phyloP scores from a whole-genome alignment of 2,113 vertebrate genomes.

The Nyctereutes procyonoides region DNA sequence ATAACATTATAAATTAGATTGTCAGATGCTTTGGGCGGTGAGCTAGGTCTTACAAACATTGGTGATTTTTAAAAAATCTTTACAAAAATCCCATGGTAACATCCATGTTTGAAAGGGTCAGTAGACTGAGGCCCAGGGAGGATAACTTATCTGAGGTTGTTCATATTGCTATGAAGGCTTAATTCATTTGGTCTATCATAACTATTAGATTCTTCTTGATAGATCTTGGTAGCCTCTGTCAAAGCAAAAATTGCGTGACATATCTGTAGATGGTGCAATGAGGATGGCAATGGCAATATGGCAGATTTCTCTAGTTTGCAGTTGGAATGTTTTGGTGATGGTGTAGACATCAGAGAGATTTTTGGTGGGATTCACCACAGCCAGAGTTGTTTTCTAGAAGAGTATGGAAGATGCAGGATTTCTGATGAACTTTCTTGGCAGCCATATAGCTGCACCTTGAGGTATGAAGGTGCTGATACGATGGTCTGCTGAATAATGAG shows the following conservation, averaged over 20 bases:
- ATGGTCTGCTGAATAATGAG: neutral
- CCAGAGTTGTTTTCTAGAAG: neutral
- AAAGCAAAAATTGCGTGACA: neutral
- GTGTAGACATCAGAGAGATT: neutral
- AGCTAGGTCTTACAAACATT: neutral
- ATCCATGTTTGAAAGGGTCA: neutral
- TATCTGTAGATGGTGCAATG: neutral
- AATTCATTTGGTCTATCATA: neutral
- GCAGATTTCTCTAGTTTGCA: neutral
- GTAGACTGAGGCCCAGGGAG: neutral
- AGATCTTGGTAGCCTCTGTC: neutral
- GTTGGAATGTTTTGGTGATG: neutral
- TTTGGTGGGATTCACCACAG: neutral
- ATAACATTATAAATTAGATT: neutral
- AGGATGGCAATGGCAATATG: neutral
- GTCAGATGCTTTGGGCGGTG: neutral
- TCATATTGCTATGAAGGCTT: neutral
- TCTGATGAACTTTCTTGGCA: neutral
- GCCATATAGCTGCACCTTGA: neutral
- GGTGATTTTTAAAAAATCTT: neutral
- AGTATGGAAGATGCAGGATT: neutral
- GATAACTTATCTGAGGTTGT: neutral
- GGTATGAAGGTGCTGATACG: neutral
- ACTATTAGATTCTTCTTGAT: neutral
- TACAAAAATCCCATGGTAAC: neutral